These are phyloP conservation scores for Phallusia fumigata DNA, from an alignment of 23 tunicate genomes.

Conservation along the genomic window DNA sequence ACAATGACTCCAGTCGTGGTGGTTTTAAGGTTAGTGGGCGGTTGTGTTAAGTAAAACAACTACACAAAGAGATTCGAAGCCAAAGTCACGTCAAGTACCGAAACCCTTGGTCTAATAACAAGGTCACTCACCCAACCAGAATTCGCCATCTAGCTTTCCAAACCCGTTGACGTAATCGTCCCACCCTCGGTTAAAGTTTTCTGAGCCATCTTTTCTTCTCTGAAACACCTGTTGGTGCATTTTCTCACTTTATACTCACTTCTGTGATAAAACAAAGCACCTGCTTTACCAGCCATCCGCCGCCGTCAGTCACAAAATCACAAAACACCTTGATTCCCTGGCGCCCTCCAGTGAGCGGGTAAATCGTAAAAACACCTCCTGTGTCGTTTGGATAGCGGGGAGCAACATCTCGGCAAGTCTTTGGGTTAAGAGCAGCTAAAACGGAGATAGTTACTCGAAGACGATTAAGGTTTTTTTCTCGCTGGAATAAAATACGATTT, in stretches of 20 bases:
- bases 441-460: too few relatives aligned
- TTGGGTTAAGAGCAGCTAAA: neutral
- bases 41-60: neutral
- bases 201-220: constrained; percentile 9
- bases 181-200: neutral
- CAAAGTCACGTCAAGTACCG: neutral
- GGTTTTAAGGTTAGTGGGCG: too few relatives aligned
- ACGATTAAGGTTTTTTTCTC: too few relatives aligned
- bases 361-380: constrained; percentile 28
- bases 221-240: constrained; percentile 3
- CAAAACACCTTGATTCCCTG: constrained; percentile 19
- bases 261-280: too few relatives aligned
- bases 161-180: constrained; percentile 27
- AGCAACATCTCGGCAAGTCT: neutral
- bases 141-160: constrained; percentile 22
- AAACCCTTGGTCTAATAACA: neutral
- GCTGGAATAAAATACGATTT: too few relatives aligned
- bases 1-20: too few relatives aligned
- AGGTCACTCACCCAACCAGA: constrained; percentile 24
- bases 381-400: neutral
- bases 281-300: constrained; percentile 24
- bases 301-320: constrained; percentile 26
- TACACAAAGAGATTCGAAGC: too few relatives aligned
- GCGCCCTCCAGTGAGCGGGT: constrained; percentile 6
- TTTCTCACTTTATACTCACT: neutral